phyloP scores from a whole-genome alignment of 2,113 vertebrate species.

The Corythornis cristatus region DNA sequence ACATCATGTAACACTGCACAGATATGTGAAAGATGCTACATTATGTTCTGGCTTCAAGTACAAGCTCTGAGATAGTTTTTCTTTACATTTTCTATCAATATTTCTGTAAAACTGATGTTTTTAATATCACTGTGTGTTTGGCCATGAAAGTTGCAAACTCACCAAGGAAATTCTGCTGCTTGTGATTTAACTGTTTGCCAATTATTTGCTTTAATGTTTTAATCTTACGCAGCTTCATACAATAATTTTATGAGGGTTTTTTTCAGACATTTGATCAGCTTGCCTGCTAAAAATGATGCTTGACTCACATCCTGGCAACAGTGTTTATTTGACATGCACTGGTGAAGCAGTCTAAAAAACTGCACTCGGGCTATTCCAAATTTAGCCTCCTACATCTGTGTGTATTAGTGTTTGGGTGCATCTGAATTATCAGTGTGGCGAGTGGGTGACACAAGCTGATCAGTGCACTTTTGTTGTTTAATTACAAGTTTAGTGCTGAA shows the following conservation, averaged over 20 bases:
- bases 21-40: rapidly evolving
- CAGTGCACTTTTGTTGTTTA: background rate
- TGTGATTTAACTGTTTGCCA: background rate
- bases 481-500: background rate
- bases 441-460: background rate
- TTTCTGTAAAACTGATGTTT: background rate
- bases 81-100: background rate
- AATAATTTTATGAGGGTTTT: background rate
- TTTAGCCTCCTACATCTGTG: conserved; percentile 16
- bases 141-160: background rate
- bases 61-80: background rate
- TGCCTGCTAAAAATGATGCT: conserved; percentile 36
- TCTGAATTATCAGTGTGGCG: background rate
- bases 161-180: background rate
- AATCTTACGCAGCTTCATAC: background rate
- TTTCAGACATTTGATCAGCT: conserved; percentile 21
- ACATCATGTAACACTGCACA: background rate
- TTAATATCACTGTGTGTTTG: background rate
- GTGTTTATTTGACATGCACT: conserved; percentile 1
- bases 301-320: conserved; percentile 58
- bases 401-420: conserved; percentile 27
- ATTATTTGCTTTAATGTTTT: background rate
- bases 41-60: background rate
- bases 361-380: background rate
- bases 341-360: conserved; percentile 19